Conservation (phyloP, 2,113 vertebrate species). For the Coptodon rendalli region DNA sequence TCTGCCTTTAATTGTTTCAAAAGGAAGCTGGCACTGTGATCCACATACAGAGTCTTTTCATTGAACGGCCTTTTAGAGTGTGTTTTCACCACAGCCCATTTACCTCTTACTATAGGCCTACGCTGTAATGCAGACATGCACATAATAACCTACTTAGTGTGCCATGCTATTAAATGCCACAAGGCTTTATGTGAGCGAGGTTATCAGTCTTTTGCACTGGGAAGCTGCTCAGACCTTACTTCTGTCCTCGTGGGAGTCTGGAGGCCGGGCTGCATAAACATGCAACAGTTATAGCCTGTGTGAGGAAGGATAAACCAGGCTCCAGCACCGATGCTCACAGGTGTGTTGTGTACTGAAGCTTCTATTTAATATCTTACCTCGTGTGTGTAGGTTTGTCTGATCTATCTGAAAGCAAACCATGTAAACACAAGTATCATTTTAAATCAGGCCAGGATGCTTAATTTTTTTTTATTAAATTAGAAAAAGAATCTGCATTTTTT, state of each 20-base stretch:
- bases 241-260: neutral
- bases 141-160: neutral
- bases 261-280: neutral
- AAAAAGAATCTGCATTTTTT: neutral
- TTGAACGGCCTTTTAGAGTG: neutral
- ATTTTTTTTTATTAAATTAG: rapidly evolving
- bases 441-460: neutral
- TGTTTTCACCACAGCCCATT: neutral
- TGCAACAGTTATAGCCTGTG: neutral
- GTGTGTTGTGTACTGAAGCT: neutral
- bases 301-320: neutral
- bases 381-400: neutral
- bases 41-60: neutral
- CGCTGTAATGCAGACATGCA: neutral
- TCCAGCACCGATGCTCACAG: neutral
- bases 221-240: neutral
- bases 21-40: neutral
- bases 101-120: neutral
- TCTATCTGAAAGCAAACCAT: neutral
- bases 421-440: neutral
- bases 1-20: neutral
- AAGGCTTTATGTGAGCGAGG: neutral
- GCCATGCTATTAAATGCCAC: neutral
- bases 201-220: neutral
- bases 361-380: neutral